Conservation (phyloP, 2,113 vertebrate species). For the Elephas maximus region DNA sequence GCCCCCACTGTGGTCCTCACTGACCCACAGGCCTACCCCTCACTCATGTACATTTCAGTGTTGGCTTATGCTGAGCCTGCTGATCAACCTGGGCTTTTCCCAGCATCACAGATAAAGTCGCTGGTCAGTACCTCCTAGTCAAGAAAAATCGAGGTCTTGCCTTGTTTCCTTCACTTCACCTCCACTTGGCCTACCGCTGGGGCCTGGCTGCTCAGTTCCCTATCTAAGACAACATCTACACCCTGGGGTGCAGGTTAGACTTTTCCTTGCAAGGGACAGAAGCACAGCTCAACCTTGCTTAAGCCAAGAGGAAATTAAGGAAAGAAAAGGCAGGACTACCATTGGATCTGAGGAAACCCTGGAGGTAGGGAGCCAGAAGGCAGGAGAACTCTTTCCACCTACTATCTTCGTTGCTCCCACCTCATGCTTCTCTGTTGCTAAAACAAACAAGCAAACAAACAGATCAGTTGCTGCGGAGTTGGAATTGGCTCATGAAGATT, state of each 20-base stretch:
- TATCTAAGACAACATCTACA: background rate
- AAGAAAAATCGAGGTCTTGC: background rate
- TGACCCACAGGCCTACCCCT: background rate
- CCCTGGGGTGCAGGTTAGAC: background rate
- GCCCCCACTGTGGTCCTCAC: background rate
- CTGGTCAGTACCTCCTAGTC: background rate
- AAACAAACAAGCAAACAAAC: background rate
- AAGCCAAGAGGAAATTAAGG: background rate
- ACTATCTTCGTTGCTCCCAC: background rate
- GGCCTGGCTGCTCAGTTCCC: background rate
- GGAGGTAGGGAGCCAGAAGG: background rate
- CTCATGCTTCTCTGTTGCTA: background rate
- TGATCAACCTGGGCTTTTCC: background rate
- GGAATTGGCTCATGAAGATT: no score
- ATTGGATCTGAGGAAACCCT: background rate
- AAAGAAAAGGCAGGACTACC: background rate
- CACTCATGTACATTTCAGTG: background rate
- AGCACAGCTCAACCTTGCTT: background rate
- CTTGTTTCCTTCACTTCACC: background rate
- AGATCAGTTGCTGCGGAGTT: no score
- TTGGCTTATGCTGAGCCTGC: background rate
- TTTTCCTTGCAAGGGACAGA: background rate
- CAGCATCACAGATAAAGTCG: background rate
- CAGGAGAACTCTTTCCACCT: background rate
- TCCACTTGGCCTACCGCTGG: background rate